Evolutionary conservation across 2,113 vertebrate species (phyloP).

Genomic region (Oryzias javanicus): DNA sequence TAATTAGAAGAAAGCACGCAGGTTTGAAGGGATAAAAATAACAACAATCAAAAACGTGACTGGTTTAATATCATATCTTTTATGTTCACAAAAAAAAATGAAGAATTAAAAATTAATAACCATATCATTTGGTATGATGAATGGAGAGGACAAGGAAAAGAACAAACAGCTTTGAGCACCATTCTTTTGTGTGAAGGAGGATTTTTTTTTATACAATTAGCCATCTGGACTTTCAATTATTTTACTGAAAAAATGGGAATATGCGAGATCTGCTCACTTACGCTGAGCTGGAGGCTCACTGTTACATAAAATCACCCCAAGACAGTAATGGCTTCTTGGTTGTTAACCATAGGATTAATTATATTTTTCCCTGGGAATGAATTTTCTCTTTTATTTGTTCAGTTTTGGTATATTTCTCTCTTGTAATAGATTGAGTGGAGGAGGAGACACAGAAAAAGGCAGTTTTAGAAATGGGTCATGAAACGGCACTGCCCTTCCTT

Average conservation of each 20-base stretch:
- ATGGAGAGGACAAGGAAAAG: neutral
- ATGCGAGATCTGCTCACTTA: constrained; percentile 42
- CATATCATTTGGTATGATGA: neutral
- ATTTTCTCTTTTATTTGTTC: constrained; percentile 19
- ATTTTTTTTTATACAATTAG: constrained; percentile 51
- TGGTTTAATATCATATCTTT: neutral
- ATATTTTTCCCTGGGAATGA: constrained; percentile 27
- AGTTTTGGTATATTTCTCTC: constrained; percentile 1
- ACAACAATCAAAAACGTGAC: neutral
- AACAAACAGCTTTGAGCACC: neutral
- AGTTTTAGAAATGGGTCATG: constrained; percentile 10
- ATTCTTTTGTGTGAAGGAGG: constrained; percentile 18
- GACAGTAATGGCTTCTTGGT: constrained; percentile 30
- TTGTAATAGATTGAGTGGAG: neutral
- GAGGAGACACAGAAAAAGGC: constrained; percentile 1
- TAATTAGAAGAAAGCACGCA: too few relatives aligned
- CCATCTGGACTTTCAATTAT: constrained; percentile 66
- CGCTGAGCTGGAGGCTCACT: constrained; percentile 9
- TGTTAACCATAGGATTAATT: constrained; percentile 44
- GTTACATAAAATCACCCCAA: constrained; percentile 26
- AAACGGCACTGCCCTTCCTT: neutral
- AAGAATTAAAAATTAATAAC: neutral
- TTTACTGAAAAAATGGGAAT: constrained; percentile 40
- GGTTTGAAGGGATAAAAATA: neutral
- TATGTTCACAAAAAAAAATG: neutral